These are phyloP conservation scores for Ischnura elegans DNA, from an alignment of 2,888 invertebrate species.

Conservation along the genomic window DNA sequence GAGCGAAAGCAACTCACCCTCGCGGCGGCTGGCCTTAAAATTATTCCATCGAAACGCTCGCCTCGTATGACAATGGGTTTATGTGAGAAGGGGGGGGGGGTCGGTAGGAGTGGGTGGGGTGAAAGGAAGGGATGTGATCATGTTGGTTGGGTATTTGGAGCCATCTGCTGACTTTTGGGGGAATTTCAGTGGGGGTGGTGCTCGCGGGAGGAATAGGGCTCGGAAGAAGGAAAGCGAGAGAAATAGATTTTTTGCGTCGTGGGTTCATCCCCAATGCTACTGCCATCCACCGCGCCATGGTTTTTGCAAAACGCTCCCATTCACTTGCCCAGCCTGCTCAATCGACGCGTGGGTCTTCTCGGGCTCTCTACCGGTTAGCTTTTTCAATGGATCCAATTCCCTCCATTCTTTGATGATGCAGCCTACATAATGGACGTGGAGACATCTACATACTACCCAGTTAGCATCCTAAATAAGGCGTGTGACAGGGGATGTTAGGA, in stretches of 20 bases:
- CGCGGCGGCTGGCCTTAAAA: conserved; percentile 15
- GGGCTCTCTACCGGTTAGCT: too few relatives aligned
- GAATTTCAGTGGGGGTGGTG: background rate
- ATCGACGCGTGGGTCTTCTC: background rate
- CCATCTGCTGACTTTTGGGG: conserved; percentile 46
- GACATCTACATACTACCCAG: too few relatives aligned
- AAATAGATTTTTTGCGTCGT: background rate
- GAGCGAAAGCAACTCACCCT: conserved; percentile 18
- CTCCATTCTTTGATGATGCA: background rate
- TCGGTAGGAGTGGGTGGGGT: background rate
- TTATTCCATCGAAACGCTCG: conserved; percentile 44
- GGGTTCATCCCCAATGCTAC: background rate
- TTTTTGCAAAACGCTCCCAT: background rate
- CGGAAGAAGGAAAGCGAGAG: too few relatives aligned
- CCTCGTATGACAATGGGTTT: conserved; percentile 59
- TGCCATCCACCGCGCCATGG: background rate
- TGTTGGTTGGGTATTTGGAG: conserved; percentile 34
- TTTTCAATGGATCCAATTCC: too few relatives aligned
- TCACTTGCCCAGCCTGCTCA: background rate
- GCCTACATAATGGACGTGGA: background rate
- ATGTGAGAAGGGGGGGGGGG: background rate
- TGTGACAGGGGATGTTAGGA: too few relatives aligned
- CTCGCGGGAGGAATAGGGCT: background rate
- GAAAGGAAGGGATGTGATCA: conserved; percentile 12
- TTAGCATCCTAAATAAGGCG: too few relatives aligned